Evolutionary conservation across 2,797 vertebrate genomes (phyloP).

Genomic region (Rallus crepitans): DNA sequence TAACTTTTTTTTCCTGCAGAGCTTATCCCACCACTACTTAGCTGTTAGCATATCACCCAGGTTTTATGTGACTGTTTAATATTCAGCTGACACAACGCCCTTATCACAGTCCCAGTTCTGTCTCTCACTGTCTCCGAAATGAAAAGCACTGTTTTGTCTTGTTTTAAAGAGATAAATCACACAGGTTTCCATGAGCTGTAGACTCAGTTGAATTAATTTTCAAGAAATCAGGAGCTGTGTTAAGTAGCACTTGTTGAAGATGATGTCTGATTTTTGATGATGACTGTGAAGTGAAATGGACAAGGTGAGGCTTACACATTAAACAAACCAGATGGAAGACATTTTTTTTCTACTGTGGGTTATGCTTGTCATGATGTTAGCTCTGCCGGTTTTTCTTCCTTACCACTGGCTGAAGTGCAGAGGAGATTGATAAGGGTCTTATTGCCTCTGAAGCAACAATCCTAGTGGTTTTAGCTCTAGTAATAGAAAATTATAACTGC

Average conservation of each 20-base stretch:
- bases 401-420: neutral
- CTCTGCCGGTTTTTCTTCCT: neutral
- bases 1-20: neutral
- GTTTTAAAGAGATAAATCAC: neutral
- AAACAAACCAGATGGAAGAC: neutral
- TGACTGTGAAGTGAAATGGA: neutral
- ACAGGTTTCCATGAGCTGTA: neutral
- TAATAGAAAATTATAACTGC: neutral
- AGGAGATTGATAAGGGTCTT: neutral
- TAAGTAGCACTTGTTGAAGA: neutral
- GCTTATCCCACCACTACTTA: neutral
- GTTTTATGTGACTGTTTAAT: slow-evolving; percentile 16
- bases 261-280: neutral
- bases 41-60: neutral
- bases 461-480: neutral
- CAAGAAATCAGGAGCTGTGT: neutral
- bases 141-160: neutral
- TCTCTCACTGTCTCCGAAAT: neutral
- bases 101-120: neutral
- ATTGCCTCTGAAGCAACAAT: neutral
- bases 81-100: neutral
- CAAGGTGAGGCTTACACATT: neutral
- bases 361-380: neutral
- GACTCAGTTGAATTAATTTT: neutral
- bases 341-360: neutral